Percentiles rank a stretch among this genome's conserved stretches.
Evolutionary conservation across 2,113 vertebrate genomes (phyloP).

Genomic region (Lophotis ruficrista): DNA sequence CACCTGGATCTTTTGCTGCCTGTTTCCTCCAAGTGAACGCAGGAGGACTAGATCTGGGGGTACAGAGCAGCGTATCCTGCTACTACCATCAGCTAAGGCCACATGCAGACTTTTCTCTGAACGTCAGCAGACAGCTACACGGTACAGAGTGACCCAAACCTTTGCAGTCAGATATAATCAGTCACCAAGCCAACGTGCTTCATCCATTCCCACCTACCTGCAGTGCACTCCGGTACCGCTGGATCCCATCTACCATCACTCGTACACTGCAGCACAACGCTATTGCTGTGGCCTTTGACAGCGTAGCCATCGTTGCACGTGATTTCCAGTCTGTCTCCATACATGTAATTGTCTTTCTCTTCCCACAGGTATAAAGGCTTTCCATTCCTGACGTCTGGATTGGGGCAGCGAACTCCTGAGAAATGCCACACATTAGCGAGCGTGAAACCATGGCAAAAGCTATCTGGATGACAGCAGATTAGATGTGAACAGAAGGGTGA

Average conservation of each 20-base stretch:
- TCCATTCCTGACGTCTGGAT: not conserved
- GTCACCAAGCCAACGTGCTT: fast-evolving
- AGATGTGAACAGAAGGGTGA: not conserved
- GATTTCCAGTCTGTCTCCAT: not conserved
- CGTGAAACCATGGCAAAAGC: fast-evolving
- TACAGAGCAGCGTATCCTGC: not conserved
- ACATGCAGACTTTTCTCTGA: not conserved
- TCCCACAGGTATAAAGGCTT: fast-evolving
- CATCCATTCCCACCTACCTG: not conserved
- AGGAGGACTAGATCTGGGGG: not conserved
- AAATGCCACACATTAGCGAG: not conserved
- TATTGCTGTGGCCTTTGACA: fast-evolving
- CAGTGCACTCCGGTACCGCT: not conserved
- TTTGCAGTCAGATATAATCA: not conserved
- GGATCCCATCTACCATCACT: not conserved
- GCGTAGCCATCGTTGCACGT: fast-evolving
- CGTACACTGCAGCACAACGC: fast-evolving
- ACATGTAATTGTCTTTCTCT: fast-evolving
- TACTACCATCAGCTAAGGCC: fast-evolving
- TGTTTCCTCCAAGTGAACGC: not conserved
- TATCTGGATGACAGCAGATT: not conserved
- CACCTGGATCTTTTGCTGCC: not conserved
- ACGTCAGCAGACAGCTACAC: not conserved
- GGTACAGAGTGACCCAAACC: not conserved
- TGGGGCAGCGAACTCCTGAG: not conserved